phyloP scores from a whole-genome alignment of 2,888 invertebrate genomes.

The Cataglyphis albicans region DNA sequence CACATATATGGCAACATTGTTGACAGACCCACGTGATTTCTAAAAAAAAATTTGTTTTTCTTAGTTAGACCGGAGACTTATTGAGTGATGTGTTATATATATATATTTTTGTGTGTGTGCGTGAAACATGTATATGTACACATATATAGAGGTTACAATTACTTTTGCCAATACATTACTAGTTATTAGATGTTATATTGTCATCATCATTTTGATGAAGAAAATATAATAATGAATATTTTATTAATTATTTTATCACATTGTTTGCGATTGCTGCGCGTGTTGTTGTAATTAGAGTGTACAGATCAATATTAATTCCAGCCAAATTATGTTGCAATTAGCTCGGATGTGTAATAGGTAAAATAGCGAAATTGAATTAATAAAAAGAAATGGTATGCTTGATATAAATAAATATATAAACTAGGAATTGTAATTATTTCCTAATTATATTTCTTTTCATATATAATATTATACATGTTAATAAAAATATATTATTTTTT shows the following conservation, averaged over 20 bases:
- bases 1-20: no score
- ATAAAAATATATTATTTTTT: neutral
- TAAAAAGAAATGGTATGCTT: conserved; percentile 17
- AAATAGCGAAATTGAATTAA: conserved; percentile 34
- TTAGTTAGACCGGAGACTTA: no score
- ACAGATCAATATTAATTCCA: conserved; percentile 42
- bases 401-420: conserved; percentile 2
- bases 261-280: neutral
- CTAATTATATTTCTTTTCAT: neutral
- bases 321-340: conserved; percentile 33
- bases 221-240: conserved; percentile 36
- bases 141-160: neutral
- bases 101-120: neutral
- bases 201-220: neutral
- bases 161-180: conserved; percentile 13
- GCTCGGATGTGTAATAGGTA: neutral
- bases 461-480: neutral
- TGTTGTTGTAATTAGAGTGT: neutral
- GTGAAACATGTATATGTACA: neutral
- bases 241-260: conserved; percentile 33
- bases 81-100: neutral
- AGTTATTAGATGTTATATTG: conserved; percentile 8
- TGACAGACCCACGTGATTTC: no score
- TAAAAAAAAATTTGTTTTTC: no score
- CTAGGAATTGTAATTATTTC: neutral